Evolutionary conservation across 2,113 vertebrate species (phyloP).

Genomic region (Triplophysa siluroides): DNA sequence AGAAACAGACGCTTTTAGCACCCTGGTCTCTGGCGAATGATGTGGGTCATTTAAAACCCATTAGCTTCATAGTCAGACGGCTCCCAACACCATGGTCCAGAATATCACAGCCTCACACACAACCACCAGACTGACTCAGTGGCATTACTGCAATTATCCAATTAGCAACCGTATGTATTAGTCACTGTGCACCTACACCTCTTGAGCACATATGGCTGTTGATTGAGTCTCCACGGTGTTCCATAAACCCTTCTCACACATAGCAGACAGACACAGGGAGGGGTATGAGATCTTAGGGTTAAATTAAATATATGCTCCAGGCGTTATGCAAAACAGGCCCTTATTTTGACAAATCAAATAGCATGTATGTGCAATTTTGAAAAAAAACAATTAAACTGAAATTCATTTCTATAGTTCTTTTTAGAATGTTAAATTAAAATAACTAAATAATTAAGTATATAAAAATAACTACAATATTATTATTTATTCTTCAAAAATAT

Average conservation of each 20-base stretch:
- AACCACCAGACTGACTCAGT: constrained; percentile 33
- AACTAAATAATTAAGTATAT: too few relatives aligned
- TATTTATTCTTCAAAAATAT: too few relatives aligned
- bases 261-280: constrained; percentile 18
- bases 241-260: constrained; percentile 21
- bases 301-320: constrained; percentile 6
- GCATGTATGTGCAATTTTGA: not conserved
- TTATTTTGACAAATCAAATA: not conserved
- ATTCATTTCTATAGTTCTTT: too few relatives aligned
- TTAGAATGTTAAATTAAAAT: too few relatives aligned
- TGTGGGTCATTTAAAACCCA: constrained; percentile 1
- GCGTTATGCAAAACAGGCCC: not conserved
- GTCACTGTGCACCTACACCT: constrained; percentile 29
- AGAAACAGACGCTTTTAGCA: not conserved
- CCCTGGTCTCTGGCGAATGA: not conserved
- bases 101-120: constrained; percentile 2
- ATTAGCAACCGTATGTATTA: constrained; percentile 45
- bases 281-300: not conserved
- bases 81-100: constrained; percentile 3
- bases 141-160: constrained; percentile 46
- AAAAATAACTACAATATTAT: too few relatives aligned
- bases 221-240: constrained; percentile 27
- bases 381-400: too few relatives aligned
- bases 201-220: constrained; percentile 43
- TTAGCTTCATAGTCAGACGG: not conserved